Conservation (phyloP, 2,888 invertebrate species). For the Lomographa bimaculata region DNA sequence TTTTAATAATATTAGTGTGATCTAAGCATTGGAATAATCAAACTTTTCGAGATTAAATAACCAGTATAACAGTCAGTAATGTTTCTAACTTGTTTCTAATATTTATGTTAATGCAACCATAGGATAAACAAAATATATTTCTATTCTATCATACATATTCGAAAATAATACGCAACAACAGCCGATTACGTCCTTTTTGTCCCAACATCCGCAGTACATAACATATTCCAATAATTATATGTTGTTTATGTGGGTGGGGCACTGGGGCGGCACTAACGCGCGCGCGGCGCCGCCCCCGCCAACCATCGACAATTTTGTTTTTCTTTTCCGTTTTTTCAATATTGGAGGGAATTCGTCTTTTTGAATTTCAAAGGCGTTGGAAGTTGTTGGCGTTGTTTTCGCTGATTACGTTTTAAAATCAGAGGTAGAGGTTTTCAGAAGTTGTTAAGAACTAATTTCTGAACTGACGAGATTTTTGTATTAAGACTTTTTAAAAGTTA, state of each 20-base stretch:
- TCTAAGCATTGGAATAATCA: too few relatives aligned
- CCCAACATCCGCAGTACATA: slow-evolving; percentile 16
- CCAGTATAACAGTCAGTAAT: too few relatives aligned
- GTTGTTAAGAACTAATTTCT: too few relatives aligned
- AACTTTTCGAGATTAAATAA: too few relatives aligned
- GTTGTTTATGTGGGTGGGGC: slow-evolving; percentile 60
- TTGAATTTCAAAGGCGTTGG: slow-evolving; percentile 26
- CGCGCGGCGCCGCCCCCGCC: slow-evolving; percentile 51
- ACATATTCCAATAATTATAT: slow-evolving; percentile 52
- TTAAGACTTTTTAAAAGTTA: too few relatives aligned
- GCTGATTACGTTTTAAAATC: too few relatives aligned
- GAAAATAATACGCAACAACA: slow-evolving; percentile 8
- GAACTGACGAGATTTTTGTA: too few relatives aligned
- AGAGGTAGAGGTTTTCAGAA: too few relatives aligned
- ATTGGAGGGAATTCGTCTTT: slow-evolving; percentile 28
- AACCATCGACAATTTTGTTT: slow-evolving; percentile 36
- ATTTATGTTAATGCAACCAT: neutral
- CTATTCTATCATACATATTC: neutral
- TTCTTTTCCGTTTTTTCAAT: slow-evolving; percentile 30
- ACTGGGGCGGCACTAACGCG: slow-evolving; percentile 69
- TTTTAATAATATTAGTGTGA: too few relatives aligned
- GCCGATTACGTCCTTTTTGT: slow-evolving; percentile 18
- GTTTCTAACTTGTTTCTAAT: too few relatives aligned
- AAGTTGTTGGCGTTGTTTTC: slow-evolving; percentile 9
- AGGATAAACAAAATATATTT: neutral